phyloP scores from a whole-genome alignment of 2,113 vertebrate genomes.

The Chloropsis hardwickii region DNA sequence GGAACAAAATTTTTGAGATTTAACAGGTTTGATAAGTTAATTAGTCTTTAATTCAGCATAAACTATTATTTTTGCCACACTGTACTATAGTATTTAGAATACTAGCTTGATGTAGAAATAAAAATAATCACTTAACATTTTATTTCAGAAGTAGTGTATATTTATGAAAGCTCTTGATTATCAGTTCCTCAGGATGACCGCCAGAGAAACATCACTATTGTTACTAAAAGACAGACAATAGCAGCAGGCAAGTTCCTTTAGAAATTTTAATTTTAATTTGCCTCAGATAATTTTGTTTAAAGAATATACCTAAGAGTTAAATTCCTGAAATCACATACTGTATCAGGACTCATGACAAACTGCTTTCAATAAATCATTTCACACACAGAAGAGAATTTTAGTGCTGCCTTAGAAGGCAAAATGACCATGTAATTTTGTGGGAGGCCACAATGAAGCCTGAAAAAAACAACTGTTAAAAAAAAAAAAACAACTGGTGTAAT shows the following conservation, averaged over 20 bases:
- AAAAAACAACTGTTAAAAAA: neutral
- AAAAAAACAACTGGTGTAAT: neutral
- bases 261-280: neutral
- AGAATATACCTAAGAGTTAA: neutral
- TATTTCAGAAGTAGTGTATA: neutral
- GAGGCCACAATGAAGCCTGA: neutral
- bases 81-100: neutral
- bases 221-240: neutral
- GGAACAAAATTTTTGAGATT: neutral
- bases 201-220: neutral
- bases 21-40: neutral
- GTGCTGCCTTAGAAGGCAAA: neutral
- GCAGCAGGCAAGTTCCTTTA: neutral
- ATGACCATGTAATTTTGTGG: neutral
- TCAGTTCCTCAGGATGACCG: neutral
- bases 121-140: neutral
- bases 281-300: neutral
- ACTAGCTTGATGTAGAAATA: neutral
- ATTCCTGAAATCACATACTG: neutral
- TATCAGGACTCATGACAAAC: neutral
- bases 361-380: neutral
- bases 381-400: neutral
- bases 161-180: neutral
- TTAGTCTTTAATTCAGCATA: neutral
- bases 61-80: neutral